These are phyloP conservation scores for Coreius guichenoti DNA, from an alignment of 2,797 vertebrate species.

Conservation along the genomic window DNA sequence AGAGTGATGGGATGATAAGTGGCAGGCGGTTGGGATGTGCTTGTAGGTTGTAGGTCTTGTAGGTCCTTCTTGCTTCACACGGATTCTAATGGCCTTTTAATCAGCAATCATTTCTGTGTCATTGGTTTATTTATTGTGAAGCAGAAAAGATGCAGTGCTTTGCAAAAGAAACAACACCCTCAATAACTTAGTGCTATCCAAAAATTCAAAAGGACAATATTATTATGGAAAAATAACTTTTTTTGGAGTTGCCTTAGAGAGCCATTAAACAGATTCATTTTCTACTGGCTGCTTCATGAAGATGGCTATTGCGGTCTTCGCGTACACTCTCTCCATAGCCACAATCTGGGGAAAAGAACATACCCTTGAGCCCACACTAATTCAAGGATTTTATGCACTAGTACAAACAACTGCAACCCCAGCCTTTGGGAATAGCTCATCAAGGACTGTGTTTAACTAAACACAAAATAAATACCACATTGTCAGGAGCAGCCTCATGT, in stretches of 20 bases:
- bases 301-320: slow-evolving; percentile 71
- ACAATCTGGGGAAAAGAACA: slow-evolving; percentile 79
- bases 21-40: slow-evolving; percentile 31
- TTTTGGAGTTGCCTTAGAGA: slow-evolving; percentile 35
- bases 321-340: slow-evolving; percentile 62
- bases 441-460: slow-evolving; percentile 84
- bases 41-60: neutral
- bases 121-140: slow-evolving; percentile 17
- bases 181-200: neutral
- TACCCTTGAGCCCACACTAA: slow-evolving; percentile 79
- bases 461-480: slow-evolving; percentile 81
- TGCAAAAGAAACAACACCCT: neutral
- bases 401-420: slow-evolving; percentile 76
- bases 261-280: slow-evolving; percentile 32
- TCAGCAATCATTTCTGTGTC: neutral
- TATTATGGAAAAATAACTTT: neutral
- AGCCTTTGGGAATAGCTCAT: slow-evolving; percentile 78
- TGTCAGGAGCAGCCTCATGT: slow-evolving; percentile 70
- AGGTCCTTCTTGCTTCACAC: neutral
- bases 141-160: neutral
- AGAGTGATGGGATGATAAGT: slow-evolving; percentile 45
- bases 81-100: neutral
- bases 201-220: slow-evolving; percentile 12
- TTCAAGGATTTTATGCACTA: slow-evolving; percentile 85
- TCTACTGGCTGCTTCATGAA: slow-evolving; percentile 66